These are phyloP conservation scores for Orius laevigatus DNA, from an alignment of 1,140 invertebrate genomes.

Conservation along the genomic window DNA sequence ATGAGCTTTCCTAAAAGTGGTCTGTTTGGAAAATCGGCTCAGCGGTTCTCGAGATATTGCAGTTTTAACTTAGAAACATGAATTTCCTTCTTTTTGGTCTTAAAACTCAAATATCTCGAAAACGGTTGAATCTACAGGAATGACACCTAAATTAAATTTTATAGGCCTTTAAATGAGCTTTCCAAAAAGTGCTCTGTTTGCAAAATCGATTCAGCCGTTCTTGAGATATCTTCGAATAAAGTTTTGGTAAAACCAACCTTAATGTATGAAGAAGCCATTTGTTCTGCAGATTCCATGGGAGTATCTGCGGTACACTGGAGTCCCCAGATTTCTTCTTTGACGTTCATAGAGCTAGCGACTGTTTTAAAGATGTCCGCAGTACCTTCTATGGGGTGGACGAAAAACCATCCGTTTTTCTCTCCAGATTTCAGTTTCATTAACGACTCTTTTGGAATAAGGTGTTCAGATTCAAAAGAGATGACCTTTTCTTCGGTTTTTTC, in stretches of 20 bases:
- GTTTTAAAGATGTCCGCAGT: conserved; percentile 46
- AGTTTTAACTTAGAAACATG: neutral
- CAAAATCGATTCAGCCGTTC: too few species aligned
- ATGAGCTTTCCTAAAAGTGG: too few species aligned
- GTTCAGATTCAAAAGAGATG: conserved; percentile 23
- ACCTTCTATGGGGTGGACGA: conserved; percentile 88
- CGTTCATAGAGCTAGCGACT: conserved; percentile 50
- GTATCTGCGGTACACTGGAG: conserved; percentile 69
- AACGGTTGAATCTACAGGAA: neutral
- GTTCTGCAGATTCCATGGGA: conserved; percentile 51
- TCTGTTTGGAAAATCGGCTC: too few species aligned
- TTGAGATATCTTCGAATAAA: neutral
- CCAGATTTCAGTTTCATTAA: conserved; percentile 39
- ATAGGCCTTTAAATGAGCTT: too few species aligned
- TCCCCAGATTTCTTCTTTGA: conserved; percentile 56
- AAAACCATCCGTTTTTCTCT: conserved; percentile 34
- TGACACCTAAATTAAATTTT: too few species aligned
- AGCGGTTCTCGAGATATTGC: too few species aligned
- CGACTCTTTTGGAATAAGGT: conserved; percentile 45
- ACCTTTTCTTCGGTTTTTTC: conserved; percentile 5
- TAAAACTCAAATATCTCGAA: too few species aligned
- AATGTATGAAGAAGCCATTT: conserved; percentile 66
- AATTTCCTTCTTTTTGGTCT: too few species aligned
- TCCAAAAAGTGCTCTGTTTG: too few species aligned
- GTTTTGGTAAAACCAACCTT: conserved; percentile 31